These are phyloP conservation scores for Temnothorax nylanderi DNA, from an alignment of 1,140 invertebrate genomes.

Conservation along the genomic window DNA sequence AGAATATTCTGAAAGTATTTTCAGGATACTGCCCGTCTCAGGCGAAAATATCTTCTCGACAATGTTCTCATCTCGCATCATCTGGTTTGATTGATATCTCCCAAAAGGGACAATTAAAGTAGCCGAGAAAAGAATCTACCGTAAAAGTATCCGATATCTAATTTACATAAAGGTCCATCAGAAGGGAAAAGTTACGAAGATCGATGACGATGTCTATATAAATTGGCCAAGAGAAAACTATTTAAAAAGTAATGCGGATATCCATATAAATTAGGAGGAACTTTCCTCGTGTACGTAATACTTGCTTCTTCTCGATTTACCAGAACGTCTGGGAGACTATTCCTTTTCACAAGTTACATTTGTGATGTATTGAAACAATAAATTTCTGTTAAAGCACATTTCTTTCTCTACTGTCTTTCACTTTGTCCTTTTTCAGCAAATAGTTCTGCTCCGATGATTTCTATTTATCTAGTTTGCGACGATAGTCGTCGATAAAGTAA, in stretches of 20 bases:
- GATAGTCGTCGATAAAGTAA: not conserved
- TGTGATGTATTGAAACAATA: conserved; percentile 77
- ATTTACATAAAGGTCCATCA: conserved; percentile 1
- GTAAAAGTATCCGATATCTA: not conserved
- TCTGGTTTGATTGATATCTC: not conserved
- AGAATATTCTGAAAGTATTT: conserved; percentile 9
- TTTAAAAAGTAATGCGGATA: not conserved
- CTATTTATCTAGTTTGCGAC: not conserved
- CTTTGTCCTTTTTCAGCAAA: not conserved
- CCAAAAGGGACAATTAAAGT: not conserved
- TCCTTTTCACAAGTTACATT: conserved; percentile 63
- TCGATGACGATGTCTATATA: not conserved
- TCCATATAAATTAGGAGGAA: not conserved
- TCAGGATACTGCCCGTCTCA: not conserved
- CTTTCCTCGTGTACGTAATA: conserved; percentile 56
- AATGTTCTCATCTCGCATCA: not conserved
- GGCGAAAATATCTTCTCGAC: conserved; percentile 10
- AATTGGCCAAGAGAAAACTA: conserved; percentile 4
- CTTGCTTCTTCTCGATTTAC: conserved; percentile 42
- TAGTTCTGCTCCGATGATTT: not conserved
- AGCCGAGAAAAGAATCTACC: not conserved
- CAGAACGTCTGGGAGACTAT: conserved; percentile 42
- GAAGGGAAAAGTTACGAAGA: not conserved
- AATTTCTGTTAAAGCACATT: conserved; percentile 67
- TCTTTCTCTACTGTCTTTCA: not conserved